These are phyloP conservation scores for Melanerpes aurifrons DNA, from an alignment of 2,113 vertebrate species.

Conservation along the genomic window DNA sequence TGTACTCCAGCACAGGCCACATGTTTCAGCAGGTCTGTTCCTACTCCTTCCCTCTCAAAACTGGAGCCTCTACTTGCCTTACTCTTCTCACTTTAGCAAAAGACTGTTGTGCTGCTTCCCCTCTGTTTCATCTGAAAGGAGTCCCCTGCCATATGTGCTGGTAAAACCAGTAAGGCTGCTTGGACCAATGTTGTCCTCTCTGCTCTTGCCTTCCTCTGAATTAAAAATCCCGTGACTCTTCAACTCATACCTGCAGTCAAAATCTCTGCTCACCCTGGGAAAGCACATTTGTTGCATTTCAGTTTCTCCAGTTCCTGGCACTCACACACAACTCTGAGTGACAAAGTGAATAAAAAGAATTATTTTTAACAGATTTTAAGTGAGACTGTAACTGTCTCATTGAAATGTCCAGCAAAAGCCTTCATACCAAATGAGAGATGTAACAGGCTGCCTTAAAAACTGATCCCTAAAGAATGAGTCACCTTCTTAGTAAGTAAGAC, in stretches of 20 bases:
- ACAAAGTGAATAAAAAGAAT: neutral
- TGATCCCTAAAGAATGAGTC: neutral
- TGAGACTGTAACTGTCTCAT: neutral
- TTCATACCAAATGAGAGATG: neutral
- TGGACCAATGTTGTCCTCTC: neutral
- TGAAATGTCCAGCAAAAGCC: neutral
- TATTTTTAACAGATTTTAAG: neutral
- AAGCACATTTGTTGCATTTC: neutral
- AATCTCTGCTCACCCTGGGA: neutral
- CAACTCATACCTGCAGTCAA: neutral
- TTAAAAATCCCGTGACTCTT: neutral
- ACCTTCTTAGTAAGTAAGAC: neutral
- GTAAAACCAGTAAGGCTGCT: neutral
- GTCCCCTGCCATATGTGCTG: neutral
- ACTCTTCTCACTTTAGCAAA: neutral
- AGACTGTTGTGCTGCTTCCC: neutral
- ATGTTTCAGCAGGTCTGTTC: neutral
- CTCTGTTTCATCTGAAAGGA: neutral
- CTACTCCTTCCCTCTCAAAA: neutral
- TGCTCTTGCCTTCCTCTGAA: neutral
- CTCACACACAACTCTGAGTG: neutral
- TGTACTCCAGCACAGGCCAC: neutral
- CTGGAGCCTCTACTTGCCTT: neutral
- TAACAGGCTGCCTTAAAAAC: constrained; percentile 31
- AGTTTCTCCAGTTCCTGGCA: neutral